Base-by-base conservation (phyloP, 2,113 vertebrate species). In the Anolis carolinensis region DNA sequence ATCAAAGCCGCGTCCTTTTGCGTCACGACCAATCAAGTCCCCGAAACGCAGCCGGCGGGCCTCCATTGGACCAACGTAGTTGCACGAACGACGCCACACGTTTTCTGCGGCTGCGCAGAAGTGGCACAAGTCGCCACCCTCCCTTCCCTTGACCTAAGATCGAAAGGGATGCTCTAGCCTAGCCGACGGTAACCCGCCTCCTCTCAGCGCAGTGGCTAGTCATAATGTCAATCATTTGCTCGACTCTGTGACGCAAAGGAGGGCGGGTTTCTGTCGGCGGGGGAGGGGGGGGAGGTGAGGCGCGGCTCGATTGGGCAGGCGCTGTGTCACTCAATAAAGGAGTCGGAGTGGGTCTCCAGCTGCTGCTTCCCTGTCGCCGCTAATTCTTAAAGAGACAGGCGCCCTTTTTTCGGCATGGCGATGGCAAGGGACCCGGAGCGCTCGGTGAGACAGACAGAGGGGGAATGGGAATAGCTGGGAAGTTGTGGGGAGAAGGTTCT, bases 301-400 rank as follows among this genome's bases (percentile, higher is more conserved):
- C 3, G 59, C 11, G 59, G 10, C 11, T 8, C 4, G 39, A n/a
- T 86, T 94, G 92, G 92, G 0, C 0, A 4, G 1, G 1, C 0
- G n/a, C 0, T 0, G 0, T 39, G 88, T 75, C 91, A 87, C 10
- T 93, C 83, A 84, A 75, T n/a, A 81, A 55, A 63, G 50, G 0
- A 44, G 39, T 44, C n/a, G n/a, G n/a, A n/a, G n/a, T n/a, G n/a
- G n/a, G n/a, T n/a, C n/a, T n/a, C n/a, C n/a, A n/a, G n/a, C n/a
- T n/a, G n/a, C n/a, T n/a, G n/a, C n/a, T n/a, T n/a, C n/a, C n/a
- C n/a, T n/a, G n/a, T n/a, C n/a, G n/a, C n/a, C n/a, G n/a, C 39
- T 44, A 2, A 44, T 67, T 39, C 76, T 94, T 93, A 93, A 93
- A 95, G 92, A 44, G 84, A 11, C 74, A 90, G 0, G 71, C 52